Evolutionary conservation across 1,140 invertebrate species (phyloP), one percentile per base, ranked within the genome.

Genomic region (Scaptomyza hsui): DNA sequence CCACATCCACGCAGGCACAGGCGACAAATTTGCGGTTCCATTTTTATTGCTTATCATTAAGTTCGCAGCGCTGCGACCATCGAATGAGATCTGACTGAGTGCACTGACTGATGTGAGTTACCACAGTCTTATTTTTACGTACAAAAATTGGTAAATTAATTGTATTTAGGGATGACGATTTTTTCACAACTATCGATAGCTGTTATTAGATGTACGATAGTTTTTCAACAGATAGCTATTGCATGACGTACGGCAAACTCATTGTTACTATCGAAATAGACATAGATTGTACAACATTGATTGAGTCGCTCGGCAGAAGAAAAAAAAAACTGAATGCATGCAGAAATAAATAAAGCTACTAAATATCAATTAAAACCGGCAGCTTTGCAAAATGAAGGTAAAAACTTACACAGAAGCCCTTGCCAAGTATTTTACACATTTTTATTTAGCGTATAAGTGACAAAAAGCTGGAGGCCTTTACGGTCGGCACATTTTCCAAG

Each of bases 401-500:
- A 64, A 26, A 26, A 42, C 1, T 6, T 1, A n/a, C 2, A 26
- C 9, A 42, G 10, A 15, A 26, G 4, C 3, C 6, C 26, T 7
- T 16, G 6, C 7, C 7, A 1, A 12, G 15, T 26, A 56, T 18
- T 24, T 37, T 0, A 41, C 19, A 37, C 2, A 10, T 15, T 9
- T 24, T 10, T 39, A 1, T 18, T 3, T 59, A 95, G 94, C 93
- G 94, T 91, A 95, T 95, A 56, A 93, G 94, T 55, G 94, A 95
- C 88, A 94, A 95, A 81, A 96, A 96, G 90, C 92, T 97, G 32
- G 96, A 96, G 89, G 95, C 95, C 7, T 96, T 96, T 91, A 95
- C 95, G n/a, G 95, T 96, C 71, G 95, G 95, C 16, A 94, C 94
- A 18, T 88, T 88, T 53, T 96, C 97, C 18, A 96, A 96, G 90